Conservation (phyloP, 2,113 vertebrate genomes). For the Cavia porcellus region DNA sequence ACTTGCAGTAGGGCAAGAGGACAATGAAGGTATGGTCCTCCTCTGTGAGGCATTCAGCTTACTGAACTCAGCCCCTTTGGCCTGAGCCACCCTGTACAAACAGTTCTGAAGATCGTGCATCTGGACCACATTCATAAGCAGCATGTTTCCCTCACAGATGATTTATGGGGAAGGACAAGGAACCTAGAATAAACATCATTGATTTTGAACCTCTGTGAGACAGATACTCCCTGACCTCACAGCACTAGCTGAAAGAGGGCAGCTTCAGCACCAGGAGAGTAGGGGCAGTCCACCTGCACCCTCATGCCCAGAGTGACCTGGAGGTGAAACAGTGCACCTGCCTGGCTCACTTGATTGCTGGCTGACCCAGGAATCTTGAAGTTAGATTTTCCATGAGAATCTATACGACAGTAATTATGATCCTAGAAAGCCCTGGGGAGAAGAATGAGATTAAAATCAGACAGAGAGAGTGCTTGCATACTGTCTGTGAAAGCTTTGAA, state of each 20-base stretch:
- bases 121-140: constrained; percentile 13
- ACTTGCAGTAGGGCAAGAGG: not conserved
- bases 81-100: not conserved
- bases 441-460: not conserved
- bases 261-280: not conserved
- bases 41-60: not conserved
- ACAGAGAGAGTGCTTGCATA: not conserved
- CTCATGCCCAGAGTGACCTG: not conserved
- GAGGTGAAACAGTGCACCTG: not conserved
- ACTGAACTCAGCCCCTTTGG: not conserved
- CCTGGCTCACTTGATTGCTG: not conserved
- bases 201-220: not conserved
- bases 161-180: constrained; percentile 21
- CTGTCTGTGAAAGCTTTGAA: not conserved
- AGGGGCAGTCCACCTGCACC: not conserved
- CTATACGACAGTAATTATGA: not conserved
- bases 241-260: not conserved
- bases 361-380: not conserved
- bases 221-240: not conserved
- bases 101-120: constrained; percentile 7
- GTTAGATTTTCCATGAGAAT: not conserved
- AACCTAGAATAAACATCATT: not conserved
- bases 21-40: not conserved
- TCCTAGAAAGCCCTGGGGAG: not conserved
- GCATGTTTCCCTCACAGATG: not conserved